Evolutionary conservation across 2,113 vertebrate genomes (phyloP).

Genomic region (Nasalis larvatus): DNA sequence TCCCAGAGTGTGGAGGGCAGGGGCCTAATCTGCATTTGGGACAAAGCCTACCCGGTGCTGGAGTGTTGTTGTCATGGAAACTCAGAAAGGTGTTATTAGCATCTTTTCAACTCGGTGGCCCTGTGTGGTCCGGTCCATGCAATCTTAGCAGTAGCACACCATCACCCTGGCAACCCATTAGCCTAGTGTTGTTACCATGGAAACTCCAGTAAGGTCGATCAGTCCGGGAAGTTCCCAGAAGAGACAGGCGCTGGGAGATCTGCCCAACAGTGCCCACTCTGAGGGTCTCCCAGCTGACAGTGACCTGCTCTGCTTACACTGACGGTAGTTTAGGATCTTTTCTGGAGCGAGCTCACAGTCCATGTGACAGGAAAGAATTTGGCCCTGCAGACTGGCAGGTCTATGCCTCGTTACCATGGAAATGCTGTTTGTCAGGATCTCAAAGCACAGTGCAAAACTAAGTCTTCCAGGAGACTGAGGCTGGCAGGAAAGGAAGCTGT

Average conservation of each 20-base stretch:
- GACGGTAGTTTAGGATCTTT: constrained; percentile 43
- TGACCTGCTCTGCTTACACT: background rate
- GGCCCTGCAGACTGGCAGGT: background rate
- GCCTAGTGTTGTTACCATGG: constrained; percentile 75
- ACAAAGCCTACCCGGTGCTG: constrained; percentile 64
- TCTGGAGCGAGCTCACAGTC: constrained; percentile 22
- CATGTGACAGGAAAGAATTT: constrained; percentile 43
- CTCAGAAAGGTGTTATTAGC: constrained; percentile 79
- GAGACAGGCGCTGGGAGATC: constrained; percentile 10
- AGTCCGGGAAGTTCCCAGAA: constrained; percentile 38
- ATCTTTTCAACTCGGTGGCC: constrained; percentile 72
- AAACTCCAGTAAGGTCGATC: constrained; percentile 59
- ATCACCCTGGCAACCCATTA: constrained; percentile 77
- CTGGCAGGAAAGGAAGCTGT: constrained; percentile 14
- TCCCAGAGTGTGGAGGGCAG: constrained; percentile 26
- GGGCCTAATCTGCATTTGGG: constrained; percentile 67
- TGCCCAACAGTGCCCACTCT: background rate
- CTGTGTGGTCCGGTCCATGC: constrained; percentile 67
- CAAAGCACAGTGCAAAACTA: constrained; percentile 50
- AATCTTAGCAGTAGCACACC: constrained; percentile 65
- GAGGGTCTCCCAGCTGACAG: background rate
- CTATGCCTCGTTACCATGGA: constrained; percentile 56
- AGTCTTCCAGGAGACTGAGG: constrained; percentile 35
- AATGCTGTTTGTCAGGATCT: constrained; percentile 54
- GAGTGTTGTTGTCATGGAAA: constrained; percentile 75